Base-by-base conservation (phyloP, 2,797 vertebrate species). In the Liparis tanakae region DNA sequence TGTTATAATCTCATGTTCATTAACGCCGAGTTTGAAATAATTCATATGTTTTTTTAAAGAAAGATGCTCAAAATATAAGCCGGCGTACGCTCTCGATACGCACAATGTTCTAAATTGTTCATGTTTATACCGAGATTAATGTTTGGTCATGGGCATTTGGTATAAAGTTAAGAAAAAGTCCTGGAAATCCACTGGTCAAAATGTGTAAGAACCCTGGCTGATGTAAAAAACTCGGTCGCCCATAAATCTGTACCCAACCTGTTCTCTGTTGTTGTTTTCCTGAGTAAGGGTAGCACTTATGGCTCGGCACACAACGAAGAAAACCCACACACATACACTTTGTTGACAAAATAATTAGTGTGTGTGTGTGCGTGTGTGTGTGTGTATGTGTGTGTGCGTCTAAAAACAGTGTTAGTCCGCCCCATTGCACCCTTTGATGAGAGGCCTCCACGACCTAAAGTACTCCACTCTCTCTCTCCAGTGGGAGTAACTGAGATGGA, bases 401-500 rank as follows among this genome's bases (percentile, higher is more conserved):
- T 65, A 14, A 51, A 79, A 70, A 76, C 65, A 79, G 77, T 72
- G 48, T 84, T 85, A 87, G 85, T 89, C 81, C 86, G 81, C 84
- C 81, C 77, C 79, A 80, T 77, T 90, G 76, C 79, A 65, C 82
- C 53, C 55, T 71, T 39, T 78, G 81, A 87, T 87, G 85, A 88
- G 81, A 84, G 66, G 36, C 76, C 67, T 80, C 64, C 63, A 55
- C 70, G 74, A 75, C 85, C 86, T 81, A 67, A 86, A 86, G 79
- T 70, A 73, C 75, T 80, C 46, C 34, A 30, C 82, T 84, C 72
- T 85, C 72, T 85, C 63, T 74, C 70, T 67, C 69, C 57, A 53
- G 68, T 75, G 80, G 75, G 75, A 82, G 65, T 72, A 85, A 91
- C 88, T 88, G 81, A 92, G 83, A 87, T 44, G 78, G 85, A 92